Evolutionary conservation across 2,113 vertebrate genomes (phyloP).

Genomic region (Perognathus longimembris): DNA sequence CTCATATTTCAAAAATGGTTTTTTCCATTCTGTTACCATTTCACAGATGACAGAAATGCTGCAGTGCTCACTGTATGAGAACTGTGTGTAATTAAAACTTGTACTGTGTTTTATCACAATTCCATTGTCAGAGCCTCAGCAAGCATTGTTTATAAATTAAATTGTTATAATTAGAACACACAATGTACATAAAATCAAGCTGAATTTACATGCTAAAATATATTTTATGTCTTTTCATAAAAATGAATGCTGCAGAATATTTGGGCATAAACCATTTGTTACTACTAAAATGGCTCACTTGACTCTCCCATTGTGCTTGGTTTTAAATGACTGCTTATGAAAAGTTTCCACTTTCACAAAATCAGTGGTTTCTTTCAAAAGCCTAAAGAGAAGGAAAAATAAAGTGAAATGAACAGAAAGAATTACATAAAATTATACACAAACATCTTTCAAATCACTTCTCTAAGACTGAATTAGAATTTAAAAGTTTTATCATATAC

Average conservation of each 20-base stretch:
- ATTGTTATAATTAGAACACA: constrained; percentile 84
- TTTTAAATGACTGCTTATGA: constrained; percentile 52
- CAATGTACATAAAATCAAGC: constrained; percentile 77
- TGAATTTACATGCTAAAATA: constrained; percentile 77
- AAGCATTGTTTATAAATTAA: constrained; percentile 86
- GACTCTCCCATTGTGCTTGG: constrained; percentile 32
- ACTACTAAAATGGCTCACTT: background rate
- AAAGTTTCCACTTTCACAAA: constrained; percentile 48
- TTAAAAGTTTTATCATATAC: background rate
- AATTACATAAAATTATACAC: constrained; percentile 47
- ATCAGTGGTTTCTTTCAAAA: constrained; percentile 3
- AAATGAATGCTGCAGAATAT: constrained; percentile 51
- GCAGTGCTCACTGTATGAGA: constrained; percentile 85
- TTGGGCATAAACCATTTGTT: constrained; percentile 54
- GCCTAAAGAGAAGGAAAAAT: background rate
- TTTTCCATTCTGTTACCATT: constrained; percentile 88
- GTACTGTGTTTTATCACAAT: constrained; percentile 84
- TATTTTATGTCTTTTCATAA: constrained; percentile 75
- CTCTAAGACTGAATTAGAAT: background rate
- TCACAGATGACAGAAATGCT: constrained; percentile 88
- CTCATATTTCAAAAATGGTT: constrained; percentile 90
- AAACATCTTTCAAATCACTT: constrained; percentile 27
- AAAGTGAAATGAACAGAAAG: constrained; percentile 33
- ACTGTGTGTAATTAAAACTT: constrained; percentile 89
- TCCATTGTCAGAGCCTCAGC: constrained; percentile 84